Conservation (phyloP, 2,113 vertebrate genomes). For the Prietella phreatophila region DNA sequence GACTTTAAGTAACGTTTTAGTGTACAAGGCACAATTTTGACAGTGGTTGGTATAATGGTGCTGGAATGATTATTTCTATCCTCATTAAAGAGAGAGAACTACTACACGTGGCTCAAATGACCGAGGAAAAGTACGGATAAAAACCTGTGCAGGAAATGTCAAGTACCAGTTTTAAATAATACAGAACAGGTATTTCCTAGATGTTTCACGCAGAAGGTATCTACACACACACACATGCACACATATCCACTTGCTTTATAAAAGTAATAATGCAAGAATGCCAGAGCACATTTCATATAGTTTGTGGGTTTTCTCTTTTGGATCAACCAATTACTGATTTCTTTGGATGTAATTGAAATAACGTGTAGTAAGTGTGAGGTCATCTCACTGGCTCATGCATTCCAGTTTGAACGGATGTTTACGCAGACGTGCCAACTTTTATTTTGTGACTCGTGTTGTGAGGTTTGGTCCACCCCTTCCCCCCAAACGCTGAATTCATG, state of each 20-base stretch:
- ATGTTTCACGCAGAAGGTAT: not conserved
- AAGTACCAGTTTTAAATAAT: slow-evolving; percentile 38
- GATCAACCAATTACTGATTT: not conserved
- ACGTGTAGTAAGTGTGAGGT: not conserved
- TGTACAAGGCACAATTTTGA: slow-evolving; percentile 6
- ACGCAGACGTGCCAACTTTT: not conserved
- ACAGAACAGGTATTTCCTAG: slow-evolving; percentile 6
- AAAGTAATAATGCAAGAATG: not conserved
- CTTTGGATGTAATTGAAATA: not conserved
- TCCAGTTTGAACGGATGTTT: not conserved
- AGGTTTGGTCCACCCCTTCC: not conserved
- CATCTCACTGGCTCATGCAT: not conserved
- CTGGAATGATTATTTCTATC: slow-evolving; percentile 30
- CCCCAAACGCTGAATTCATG: not conserved
- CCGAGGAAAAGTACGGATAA: not conserved
- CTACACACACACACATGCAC: not conserved
- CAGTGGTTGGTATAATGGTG: slow-evolving; percentile 15
- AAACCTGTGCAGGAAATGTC: slow-evolving; percentile 46
- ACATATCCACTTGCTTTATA: not conserved
- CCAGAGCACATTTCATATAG: not conserved
- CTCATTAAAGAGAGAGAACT: not conserved
- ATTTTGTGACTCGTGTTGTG: too few relatives aligned
- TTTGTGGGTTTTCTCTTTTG: not conserved
- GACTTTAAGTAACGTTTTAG: slow-evolving; percentile 6
- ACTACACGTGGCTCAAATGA: not conserved